Evolutionary conservation across 2,797 vertebrate species (phyloP), one percentile per base, ranked within the genome.

Genomic region (Hemibagrus guttatus): DNA sequence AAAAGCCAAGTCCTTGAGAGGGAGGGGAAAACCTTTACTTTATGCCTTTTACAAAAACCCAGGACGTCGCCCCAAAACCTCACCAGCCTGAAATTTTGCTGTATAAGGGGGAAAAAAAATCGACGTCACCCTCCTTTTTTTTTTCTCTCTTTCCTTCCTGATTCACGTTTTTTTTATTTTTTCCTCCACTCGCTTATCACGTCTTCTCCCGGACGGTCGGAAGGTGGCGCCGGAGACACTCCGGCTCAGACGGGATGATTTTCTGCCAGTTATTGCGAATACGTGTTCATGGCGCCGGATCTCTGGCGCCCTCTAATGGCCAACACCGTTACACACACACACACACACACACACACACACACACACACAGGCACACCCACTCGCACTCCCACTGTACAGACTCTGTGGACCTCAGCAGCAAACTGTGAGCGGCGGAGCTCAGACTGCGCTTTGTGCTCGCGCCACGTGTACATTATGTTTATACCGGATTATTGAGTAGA

Each of bases 1-100:
- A 95, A 96, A 97, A 96, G 97, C 94, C 94, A 94, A 94, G 94
- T 93, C 92, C 96, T 97, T 12, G 19, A 84, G 74, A 31, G 66
- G 56, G 26, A 23, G 4, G 63, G 72, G 23, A n/a, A 23, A 23
- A 96, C 94, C 96, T 54, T 21, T 6, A 13, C 19, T 23, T 5
- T 97, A 96, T 97, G 96, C 96, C 97, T 97, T 97, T 93, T 93
- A 95, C 92, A 94, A 92, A 49, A 91, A 92, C 91, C 92, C 88
- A 89, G 92, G 92, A 93, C 88, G 85, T 90, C 92, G 91, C 91
- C 90, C 87, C 46, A 17, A 87, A 75, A 52, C 66, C 83, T 91
- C 91, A 90, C 86, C 92, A 89, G 89, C 89, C 89, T 89, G 89
- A 91, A 90, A 91, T 87, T 88, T 89, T 84, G 91, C 90, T 31